Base-by-base conservation (phyloP, 1,140 invertebrate genomes). In the Drosophila orosa region DNA sequence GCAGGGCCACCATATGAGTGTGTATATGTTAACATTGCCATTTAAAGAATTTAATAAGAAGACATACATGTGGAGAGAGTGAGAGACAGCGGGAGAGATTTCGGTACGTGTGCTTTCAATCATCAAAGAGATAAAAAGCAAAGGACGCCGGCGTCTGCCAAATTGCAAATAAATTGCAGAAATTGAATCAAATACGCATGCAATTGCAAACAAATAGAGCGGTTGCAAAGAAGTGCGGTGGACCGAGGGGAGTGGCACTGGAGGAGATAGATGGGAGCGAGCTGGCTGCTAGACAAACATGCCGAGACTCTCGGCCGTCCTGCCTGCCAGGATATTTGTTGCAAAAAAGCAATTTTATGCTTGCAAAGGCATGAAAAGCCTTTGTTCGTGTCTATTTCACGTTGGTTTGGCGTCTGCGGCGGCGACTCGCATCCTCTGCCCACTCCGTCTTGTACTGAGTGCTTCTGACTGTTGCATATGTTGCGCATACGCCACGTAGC, bases 321-420 rank as follows among this genome's bases (percentile, higher is more conserved):
- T 63, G 77, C 54, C 62, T 50, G 74, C 74, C 80, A 66, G 80
- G 84, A 89, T 89, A 89, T 89, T 89, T 89, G 80, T 89, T 89
- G 80, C 84, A 90, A 89, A 89, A 91, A 90, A 91, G 69, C 90
- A 91, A 91, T 91, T 91, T 91, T 91, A 91, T 86, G 90, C 90
- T 91, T 84, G 82, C 85, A 91, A 90, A 91, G 85, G 90, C 90
- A 89, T 91, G 90, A 91, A 91, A 89, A 91, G 90, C 90, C 90
- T 91, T 91, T 91, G 90, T 91, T 91, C 90, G 90, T 91, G 90
- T 91, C 90, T 90, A 91, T 91, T 91, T 91, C 75, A 91, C 85
- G 90, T 87, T 91, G 81, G 86, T 87, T 90, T 86, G 82, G 87
- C 81, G 75, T 86, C 77, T 85, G 78, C 71, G 85, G 76, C 74